Percentiles rank a stretch among this genome's conserved stretches.
These are phyloP conservation scores for Drymodes brunneopygia DNA, from an alignment of 2,113 vertebrate genomes.

Conservation along the genomic window DNA sequence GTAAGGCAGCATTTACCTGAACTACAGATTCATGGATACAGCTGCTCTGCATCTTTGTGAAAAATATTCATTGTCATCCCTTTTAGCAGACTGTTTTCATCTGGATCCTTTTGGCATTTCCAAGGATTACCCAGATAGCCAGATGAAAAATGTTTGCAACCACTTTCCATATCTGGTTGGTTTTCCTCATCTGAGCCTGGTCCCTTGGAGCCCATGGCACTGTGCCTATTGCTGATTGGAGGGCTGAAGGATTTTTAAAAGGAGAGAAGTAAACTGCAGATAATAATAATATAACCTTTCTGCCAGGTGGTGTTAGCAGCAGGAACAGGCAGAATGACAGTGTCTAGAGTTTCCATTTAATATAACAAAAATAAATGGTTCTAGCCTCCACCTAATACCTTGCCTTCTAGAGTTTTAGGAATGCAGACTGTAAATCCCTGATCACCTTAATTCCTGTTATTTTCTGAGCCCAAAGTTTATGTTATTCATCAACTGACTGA, in stretches of 20 bases:
- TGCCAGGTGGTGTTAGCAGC: constrained; percentile 22
- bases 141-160: background rate
- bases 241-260: constrained; percentile 20
- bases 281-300: constrained; percentile 19
- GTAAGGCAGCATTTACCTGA: background rate
- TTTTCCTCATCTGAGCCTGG: background rate
- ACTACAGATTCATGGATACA: background rate
- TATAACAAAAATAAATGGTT: constrained; percentile 41
- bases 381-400: constrained; percentile 23
- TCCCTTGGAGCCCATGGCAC: background rate
- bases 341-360: constrained; percentile 35
- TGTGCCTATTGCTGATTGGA: background rate
- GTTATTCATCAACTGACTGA: background rate
- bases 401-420: constrained; percentile 25
- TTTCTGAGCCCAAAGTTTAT: background rate
- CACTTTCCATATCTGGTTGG: background rate
- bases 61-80: background rate
- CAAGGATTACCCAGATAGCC: background rate
- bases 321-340: background rate
- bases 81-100: background rate
- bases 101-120: background rate
- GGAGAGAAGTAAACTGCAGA: constrained; percentile 4
- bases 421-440: constrained; percentile 35
- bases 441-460: background rate
- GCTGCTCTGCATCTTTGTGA: background rate